A percentile compares a stretch with the other conserved stretches of the same genome.
These are phyloP conservation scores for Aotus griseimembra DNA, from an alignment of 2,797 vertebrate species.

Conservation along the genomic window DNA sequence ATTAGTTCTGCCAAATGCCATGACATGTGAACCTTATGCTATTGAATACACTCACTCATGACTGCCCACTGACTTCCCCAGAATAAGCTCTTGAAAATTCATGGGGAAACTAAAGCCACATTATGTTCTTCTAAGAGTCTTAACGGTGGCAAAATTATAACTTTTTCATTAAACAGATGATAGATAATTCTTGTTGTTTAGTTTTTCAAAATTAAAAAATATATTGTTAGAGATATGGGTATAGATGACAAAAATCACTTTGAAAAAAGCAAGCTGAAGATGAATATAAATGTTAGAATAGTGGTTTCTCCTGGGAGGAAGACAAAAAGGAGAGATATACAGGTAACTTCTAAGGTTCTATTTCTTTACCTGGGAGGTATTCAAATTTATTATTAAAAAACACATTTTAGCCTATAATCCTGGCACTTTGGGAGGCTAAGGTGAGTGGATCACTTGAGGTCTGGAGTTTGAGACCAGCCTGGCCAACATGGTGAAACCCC, in stretches of 20 bases:
- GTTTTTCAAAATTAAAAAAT: conserved; percentile 17
- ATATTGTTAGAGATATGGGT: not conserved
- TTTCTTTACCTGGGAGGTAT: conserved; percentile 28
- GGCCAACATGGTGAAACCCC: too few relatives aligned
- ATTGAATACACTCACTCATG: not conserved
- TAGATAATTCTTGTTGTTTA: not conserved
- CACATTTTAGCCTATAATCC: not conserved
- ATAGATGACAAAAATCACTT: not conserved
- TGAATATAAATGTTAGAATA: not conserved
- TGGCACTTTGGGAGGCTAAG: too few relatives aligned
- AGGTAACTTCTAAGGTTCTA: conserved; percentile 4
- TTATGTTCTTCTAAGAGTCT: not conserved
- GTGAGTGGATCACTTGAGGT: too few relatives aligned
- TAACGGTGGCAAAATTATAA: not conserved
- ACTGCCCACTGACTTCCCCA: not conserved
- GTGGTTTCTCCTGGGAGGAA: conserved; percentile 16
- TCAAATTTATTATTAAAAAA: conserved; percentile 32
- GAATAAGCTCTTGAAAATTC: not conserved
- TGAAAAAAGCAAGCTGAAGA: not conserved
- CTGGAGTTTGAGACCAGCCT: too few relatives aligned
- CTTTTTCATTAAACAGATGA: not conserved
- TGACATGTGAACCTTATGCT: not conserved
- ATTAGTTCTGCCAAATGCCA: conserved; percentile 8
- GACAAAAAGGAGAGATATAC: not conserved
- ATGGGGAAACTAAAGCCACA: not conserved